phyloP scores from a whole-genome alignment of 2,113 vertebrate genomes.

The western clawed frog (Xenopus tropicalis) region DNA sequence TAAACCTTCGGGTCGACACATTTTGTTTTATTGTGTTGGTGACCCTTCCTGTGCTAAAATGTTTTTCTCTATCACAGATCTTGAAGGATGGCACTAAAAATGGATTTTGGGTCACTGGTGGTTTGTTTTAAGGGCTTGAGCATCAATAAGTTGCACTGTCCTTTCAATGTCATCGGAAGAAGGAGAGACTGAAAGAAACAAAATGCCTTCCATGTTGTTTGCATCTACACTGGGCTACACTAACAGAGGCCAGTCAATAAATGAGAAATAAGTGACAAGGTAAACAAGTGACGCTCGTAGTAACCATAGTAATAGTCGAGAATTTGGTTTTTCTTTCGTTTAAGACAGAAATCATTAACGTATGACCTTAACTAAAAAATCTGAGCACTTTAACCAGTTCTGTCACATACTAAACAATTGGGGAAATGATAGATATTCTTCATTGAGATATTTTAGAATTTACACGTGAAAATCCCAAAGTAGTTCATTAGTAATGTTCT shows the following conservation, averaged over 20 bases:
- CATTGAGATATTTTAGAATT: too few relatives aligned
- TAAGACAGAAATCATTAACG: too few relatives aligned
- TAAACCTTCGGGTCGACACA: background rate
- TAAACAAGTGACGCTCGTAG: background rate
- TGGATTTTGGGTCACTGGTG: slow-evolving; percentile 26
- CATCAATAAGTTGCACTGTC: background rate
- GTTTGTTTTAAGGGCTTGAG: slow-evolving; percentile 7
- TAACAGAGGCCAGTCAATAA: background rate
- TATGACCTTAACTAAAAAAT: too few relatives aligned
- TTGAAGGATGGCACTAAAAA: slow-evolving; percentile 18
- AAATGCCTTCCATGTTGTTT: slow-evolving; percentile 4
- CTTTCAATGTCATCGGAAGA: slow-evolving; percentile 8
- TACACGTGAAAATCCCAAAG: too few relatives aligned
- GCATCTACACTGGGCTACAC: background rate
- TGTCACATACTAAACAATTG: too few relatives aligned
- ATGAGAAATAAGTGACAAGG: slow-evolving; percentile 1
- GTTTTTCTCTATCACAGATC: slow-evolving; percentile 5
- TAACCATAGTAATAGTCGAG: too few relatives aligned
- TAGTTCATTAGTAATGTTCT: too few relatives aligned
- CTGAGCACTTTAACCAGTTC: too few relatives aligned
- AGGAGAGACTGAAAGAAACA: slow-evolving; percentile 26
- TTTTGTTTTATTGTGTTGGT: background rate
- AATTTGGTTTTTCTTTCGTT: too few relatives aligned
- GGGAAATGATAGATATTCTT: too few relatives aligned
- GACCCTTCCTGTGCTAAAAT: background rate